Evolutionary conservation across 2,888 invertebrate genomes (phyloP), one percentile per base, ranked within the genome.

Genomic region (Leucozona laternaria): DNA sequence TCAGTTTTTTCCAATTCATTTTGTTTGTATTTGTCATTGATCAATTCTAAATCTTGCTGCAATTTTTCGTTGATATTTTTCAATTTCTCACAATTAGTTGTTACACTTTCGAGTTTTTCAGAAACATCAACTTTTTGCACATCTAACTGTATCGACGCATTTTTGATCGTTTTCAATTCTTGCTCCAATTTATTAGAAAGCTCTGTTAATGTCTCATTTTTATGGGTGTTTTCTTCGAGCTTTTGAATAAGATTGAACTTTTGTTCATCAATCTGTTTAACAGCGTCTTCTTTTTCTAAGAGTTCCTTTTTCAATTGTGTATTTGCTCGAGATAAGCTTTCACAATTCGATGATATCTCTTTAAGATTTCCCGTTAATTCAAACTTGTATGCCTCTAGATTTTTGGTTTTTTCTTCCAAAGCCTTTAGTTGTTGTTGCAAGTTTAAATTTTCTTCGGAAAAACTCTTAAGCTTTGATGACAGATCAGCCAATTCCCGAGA

Each of bases 41-140:
- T 11, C 8, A 22, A 17, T 25, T 15, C n/a, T 13, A 62, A 17
- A 25, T 62, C 43, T 10, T 62, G 25, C 4, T 62, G 25, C 11
- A 40, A 28, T 17, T 25, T 43, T 62, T 40, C 43, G 2, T 62
- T 62, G 8, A 25, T 11, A n/a, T 40, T n/a, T 43, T 62, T 43
- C 2, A 62, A 43, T 28, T 62, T 17, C 13, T 43, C n/a, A 11
- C n/a, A 62, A 28, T 28, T n/a, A n/a, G 4, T 89, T 94, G 93
- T 0, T 7, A 43, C 43, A n/a, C 15, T 43, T 43, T 43, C n/a
- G 7, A 43, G 43, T 43, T 6, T 43, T 43, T 43, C n/a, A 1
- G n/a, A 43, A 43, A n/a, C n/a, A 15, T 43, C n/a, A 7, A 7
- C n/a, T 2, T 43, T 43, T 43, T 43, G 43, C 6, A n/a, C 43